Percentiles rank a stretch among this genome's conserved stretches.
phyloP scores from a whole-genome alignment of 1,140 invertebrate species.

The Globodera rostochiensis region DNA sequence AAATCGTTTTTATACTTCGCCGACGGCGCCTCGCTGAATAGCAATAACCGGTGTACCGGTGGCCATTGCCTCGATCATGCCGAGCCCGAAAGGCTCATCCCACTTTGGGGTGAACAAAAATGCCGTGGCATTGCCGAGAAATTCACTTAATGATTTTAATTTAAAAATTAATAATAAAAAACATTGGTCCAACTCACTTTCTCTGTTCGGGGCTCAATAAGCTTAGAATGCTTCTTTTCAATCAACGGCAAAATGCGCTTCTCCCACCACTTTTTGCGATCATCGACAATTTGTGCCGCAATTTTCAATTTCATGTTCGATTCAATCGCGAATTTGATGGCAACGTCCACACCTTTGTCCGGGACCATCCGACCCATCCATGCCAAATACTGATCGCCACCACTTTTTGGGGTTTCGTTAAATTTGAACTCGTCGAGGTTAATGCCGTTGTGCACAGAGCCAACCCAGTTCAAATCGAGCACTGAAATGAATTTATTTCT shows the following conservation, averaged over 20 bases:
- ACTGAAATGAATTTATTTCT: neutral
- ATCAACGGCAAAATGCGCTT: slow-evolving; percentile 22
- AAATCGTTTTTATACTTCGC: slow-evolving; percentile 11
- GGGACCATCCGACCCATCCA: slow-evolving; percentile 27
- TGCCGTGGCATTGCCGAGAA: slow-evolving; percentile 35
- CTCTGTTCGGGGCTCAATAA: slow-evolving; percentile 31
- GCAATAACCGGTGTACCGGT: slow-evolving; percentile 36
- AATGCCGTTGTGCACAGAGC: slow-evolving; percentile 24
- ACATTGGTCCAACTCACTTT: neutral
- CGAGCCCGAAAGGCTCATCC: slow-evolving; percentile 35
- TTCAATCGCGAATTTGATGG: slow-evolving; percentile 25
- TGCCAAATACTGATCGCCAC: slow-evolving; percentile 16
- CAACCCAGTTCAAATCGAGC: slow-evolving; percentile 17
- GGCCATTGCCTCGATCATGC: slow-evolving; percentile 38
- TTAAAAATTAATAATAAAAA: neutral
- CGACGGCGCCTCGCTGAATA: slow-evolving; percentile 7
- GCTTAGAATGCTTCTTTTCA: neutral
- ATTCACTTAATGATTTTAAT: slow-evolving; percentile 11
- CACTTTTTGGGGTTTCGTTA: slow-evolving; percentile 17
- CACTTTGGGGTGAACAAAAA: slow-evolving; percentile 37
- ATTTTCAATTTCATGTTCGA: slow-evolving; percentile 6
- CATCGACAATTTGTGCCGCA: slow-evolving; percentile 24
- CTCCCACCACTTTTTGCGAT: slow-evolving; percentile 1
- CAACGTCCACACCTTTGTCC: slow-evolving; percentile 22
- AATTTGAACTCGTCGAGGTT: slow-evolving; percentile 14